phyloP scores from a whole-genome alignment of 2,888 invertebrate genomes.

The Sinhomidia bicolor region DNA sequence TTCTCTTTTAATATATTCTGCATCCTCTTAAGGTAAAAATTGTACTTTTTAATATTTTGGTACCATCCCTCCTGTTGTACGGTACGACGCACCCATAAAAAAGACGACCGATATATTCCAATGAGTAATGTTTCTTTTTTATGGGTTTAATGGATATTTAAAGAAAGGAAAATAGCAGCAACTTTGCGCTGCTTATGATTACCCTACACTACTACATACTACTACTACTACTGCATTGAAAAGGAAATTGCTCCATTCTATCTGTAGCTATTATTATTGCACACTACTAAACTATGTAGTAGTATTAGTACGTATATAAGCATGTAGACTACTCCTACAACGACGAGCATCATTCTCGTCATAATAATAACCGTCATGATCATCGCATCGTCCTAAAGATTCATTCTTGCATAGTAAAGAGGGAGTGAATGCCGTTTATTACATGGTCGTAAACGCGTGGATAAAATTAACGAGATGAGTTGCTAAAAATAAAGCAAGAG shows the following conservation, averaged over 20 bases:
- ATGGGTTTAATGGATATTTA: conserved; percentile 66
- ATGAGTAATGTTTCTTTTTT: conserved; percentile 57
- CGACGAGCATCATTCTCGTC: conserved; percentile 10
- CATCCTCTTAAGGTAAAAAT: conserved; percentile 41
- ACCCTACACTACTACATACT: no score
- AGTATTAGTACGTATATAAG: not conserved
- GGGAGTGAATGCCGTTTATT: conserved; percentile 68
- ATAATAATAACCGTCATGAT: conserved; percentile 26
- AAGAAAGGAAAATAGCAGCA: conserved; percentile 1
- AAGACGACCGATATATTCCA: conserved; percentile 4
- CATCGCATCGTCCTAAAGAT: not conserved
- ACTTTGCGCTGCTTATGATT: not conserved
- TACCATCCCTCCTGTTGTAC: not conserved
- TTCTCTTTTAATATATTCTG: conserved; percentile 20
- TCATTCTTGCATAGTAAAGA: conserved; percentile 66
- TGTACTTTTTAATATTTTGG: not conserved
- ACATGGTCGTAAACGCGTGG: conserved; percentile 76
- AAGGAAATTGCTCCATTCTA: not conserved
- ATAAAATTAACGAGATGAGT: conserved; percentile 77
- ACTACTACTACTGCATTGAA: not conserved
- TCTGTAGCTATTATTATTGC: not conserved
- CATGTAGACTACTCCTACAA: no score
- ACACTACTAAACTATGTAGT: not conserved
- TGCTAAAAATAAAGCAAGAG: conserved; percentile 75
- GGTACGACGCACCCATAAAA: not conserved